Evolutionary conservation across 2,888 invertebrate genomes (phyloP), one percentile per base, ranked within the genome.

Genomic region (Ormyrus pomaceus): DNA sequence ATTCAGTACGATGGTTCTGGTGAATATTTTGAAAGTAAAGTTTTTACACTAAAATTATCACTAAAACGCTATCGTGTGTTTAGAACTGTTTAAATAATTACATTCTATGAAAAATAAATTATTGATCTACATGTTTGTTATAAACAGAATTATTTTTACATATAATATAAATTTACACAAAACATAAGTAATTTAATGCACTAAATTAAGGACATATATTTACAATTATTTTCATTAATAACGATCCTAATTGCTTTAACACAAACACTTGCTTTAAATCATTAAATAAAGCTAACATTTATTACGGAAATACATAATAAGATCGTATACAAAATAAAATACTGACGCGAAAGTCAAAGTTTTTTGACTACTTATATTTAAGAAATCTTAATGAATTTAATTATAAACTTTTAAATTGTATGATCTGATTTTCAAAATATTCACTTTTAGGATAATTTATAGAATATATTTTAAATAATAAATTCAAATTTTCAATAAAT

Each of bases 1-100:
- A 64, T 66, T 64, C 50, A 7, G 61, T 46, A 6, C 61, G 51
- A 58, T 46, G 19, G n/a, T 74, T 45, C 7, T 58, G 65, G 66
- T 75, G 79, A 75, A 79, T 75, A 79, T 79, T 75, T 75, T 79
- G 71, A 79, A 79, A 74, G 58, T 51, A 65, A 19, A 19, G 50
- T 56, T 61, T 45, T 46, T 34, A 48, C 45, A 4, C 6, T 51
- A 51, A 34, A 34, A 50, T 10, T 68, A 34, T 34, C 34, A 34
- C 34, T 34, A 34, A 34, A 34, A 4, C 34, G 4, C 34, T 34
- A 34, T 34, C 34, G 34, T 34, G 34, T 34, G 34, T 68, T 61
- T n/a, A 61, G 8, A 6, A 50, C 9, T 51, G 46, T n/a, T 51
- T 51, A 65, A 50, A 13, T 48, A 65, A 65, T 65, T 50, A 64